Evolutionary conservation across 2,113 vertebrate genomes (phyloP), one percentile per base, ranked within the genome.

Genomic region (Alosa alosa): DNA sequence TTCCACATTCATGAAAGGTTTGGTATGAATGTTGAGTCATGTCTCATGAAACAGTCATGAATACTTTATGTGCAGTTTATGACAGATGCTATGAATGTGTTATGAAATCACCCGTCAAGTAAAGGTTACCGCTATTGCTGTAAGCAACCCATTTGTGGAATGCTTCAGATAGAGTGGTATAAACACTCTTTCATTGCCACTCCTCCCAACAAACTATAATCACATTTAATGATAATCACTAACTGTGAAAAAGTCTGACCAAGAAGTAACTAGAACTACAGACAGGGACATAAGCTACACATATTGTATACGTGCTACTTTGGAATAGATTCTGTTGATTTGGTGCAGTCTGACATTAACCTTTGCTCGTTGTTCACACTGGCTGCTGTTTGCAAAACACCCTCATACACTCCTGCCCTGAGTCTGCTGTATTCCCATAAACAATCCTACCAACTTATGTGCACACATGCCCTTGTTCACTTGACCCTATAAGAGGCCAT

Each of bases 381-480:
- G 72, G 13, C 72, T 78, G 13, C 31, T 85, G 84, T 85, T 22
- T 81, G 78, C 68, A 85, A 85, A 85, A 85, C 84, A 85, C 47
- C 50, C 10, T 45, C 31, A 10, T 36, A 36, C 20, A 39, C 10
- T 11, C 68, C 7, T 10, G 25, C 17, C 9, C 64, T 41, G 84
- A 50, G 46, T 75, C 64, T 72, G 9, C n/a, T 78, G 72, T 78
- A 15, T 78, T 17, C 39, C 72, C 72, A 78, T 78, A 78, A 78
- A 78, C 72, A 78, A 41, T 41, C 13, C 72, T 17, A 36, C 72
- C 72, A 41, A 39, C 11, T 36, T 13, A 78, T 15, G 36, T 41
- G 36, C 31, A 10, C 72, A 78, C 72, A 36, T 17, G 72, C 72
- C 31, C 72, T 36, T 17, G 31, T 78, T 78, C 31, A 13, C 31